Percentiles rank a stretch among this genome's conserved stretches.
Conservation (phyloP, 2,113 vertebrate species). For the Microtus richardsoni region DNA sequence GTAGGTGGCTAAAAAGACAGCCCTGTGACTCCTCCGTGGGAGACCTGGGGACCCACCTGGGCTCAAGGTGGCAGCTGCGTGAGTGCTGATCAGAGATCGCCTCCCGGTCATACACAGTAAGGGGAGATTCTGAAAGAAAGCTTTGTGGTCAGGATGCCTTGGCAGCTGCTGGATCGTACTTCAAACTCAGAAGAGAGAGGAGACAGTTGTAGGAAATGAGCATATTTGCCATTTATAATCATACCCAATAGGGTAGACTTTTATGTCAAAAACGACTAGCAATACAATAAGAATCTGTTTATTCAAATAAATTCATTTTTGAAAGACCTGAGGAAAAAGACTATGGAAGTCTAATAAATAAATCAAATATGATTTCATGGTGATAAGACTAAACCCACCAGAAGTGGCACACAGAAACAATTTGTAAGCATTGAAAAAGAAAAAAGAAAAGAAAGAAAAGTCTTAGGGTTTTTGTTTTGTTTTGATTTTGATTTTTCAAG, state of each 20-base stretch:
- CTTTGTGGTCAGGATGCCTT: conserved; percentile 69
- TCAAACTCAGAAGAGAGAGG: conserved; percentile 23
- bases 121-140: conserved; percentile 71
- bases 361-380: neutral
- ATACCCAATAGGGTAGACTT: conserved; percentile 52
- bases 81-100: conserved; percentile 76
- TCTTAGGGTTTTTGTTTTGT: no score
- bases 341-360: neutral
- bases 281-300: conserved; percentile 4
- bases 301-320: conserved; percentile 4
- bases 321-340: neutral
- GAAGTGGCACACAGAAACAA: neutral
- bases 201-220: neutral
- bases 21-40: conserved; percentile 58
- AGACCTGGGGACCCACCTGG: conserved; percentile 71
- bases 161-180: conserved; percentile 71
- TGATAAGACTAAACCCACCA: neutral
- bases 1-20: conserved; percentile 75
- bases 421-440: neutral
- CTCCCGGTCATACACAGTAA: conserved; percentile 65
- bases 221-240: conserved; percentile 45
- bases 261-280: conserved; percentile 56
- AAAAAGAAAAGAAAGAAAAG: no score
- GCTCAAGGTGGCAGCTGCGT: conserved; percentile 72
- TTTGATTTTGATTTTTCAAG: no score